These are phyloP conservation scores for Acanthoscelides obtectus DNA, from an alignment of 2,888 invertebrate genomes.

Conservation along the genomic window DNA sequence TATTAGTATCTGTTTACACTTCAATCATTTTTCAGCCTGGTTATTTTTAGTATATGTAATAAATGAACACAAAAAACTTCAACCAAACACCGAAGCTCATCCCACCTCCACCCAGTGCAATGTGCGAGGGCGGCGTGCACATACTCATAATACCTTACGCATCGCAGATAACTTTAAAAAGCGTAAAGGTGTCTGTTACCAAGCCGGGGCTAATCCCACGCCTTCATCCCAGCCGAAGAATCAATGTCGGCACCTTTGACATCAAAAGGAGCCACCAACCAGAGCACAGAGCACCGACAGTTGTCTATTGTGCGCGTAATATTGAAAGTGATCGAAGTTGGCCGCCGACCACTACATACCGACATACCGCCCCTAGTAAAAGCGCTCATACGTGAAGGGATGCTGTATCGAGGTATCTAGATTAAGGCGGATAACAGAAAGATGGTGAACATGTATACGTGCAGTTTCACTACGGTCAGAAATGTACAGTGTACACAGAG, in stretches of 20 bases:
- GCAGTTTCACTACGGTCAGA: no score
- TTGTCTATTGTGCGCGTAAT: background rate
- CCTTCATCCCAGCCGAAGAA: background rate
- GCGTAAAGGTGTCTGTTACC: background rate
- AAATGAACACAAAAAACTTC: no score
- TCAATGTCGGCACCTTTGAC: background rate
- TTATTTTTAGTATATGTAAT: no score
- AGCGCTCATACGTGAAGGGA: background rate
- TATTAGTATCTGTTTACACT: no score
- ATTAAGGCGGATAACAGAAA: background rate
- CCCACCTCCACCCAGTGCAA: background rate
- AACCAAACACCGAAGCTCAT: background rate
- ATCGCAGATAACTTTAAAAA: background rate
- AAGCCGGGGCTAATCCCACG: background rate
- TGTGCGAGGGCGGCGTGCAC: background rate
- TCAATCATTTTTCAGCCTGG: no score
- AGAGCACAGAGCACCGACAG: background rate
- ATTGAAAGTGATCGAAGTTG: background rate
- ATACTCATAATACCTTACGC: background rate
- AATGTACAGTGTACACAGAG: no score
- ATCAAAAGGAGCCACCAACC: background rate
- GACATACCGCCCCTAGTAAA: background rate
- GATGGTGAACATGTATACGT: background rate
- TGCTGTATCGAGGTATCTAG: background rate
- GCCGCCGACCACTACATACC: background rate